Evolutionary conservation across 2,797 vertebrate genomes (phyloP), one percentile per base, ranked within the genome.

Genomic region (Busarellus nigricollis): DNA sequence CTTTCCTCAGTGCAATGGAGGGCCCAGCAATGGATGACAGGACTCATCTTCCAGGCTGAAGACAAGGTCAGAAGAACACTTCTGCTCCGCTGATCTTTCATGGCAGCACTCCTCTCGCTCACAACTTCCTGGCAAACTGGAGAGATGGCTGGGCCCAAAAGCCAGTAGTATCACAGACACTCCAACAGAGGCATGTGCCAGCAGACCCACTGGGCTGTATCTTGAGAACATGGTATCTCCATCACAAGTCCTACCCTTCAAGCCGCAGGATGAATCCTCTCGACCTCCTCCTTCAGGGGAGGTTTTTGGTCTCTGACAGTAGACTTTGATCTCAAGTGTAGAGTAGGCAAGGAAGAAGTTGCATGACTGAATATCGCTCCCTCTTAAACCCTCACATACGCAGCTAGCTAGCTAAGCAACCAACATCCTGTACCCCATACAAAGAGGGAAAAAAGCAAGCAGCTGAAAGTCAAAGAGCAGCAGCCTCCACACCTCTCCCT

Each of bases 121-220:
- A 47, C 49, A 57, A n/a, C 10, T 73, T 15, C n/a, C 11, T 55
- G 7, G 22, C 24, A 38, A 79, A 31, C 5, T 11, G 2, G 12
- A 40, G 29, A 62, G 8, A 55, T 8, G 8, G 11, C 0, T 21
- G 10, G 15, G 28, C 5, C 15, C 28, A 74, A 78, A 83, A 10
- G 0, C 0, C 12, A 4, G 6, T 2, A 29, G 12, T 10, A 62
- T 13, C 1, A 4, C 20, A 37, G n/a, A 65, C 11, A 13, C 1
- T 22, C 6, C 10, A 54, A 5, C 19, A 55, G 18, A 47, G 5
- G 13, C 5, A 12, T 3, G 2, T 5, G n/a, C 20, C 45, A 61
- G 18, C 17, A 70, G 42, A 69, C 24, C 10, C 42, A 77, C 7
- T 18, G 5, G 17, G 5, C 5, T 22, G 5, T 7, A 61, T 33